Base-by-base conservation (phyloP, 2,888 invertebrate genomes). In the Ceratothoa steindachneri region DNA sequence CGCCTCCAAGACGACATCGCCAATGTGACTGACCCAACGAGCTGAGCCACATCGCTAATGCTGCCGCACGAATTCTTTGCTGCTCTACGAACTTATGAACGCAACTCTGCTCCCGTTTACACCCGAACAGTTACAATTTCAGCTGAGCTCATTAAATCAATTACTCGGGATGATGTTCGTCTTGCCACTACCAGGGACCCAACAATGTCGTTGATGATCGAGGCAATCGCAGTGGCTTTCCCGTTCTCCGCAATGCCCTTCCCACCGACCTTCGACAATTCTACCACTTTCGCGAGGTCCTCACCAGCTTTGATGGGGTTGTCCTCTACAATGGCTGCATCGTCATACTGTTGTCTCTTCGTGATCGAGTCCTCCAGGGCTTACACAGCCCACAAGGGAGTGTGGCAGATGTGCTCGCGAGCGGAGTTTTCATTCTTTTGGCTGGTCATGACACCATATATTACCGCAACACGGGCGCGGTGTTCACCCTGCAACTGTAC, bases 361-460 rank as follows among this genome's bases (percentile, higher is more conserved):
- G 66, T 15, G 1, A 55, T 22, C 30, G 51, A 9, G 30, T 72
- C 3, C 65, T 72, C 15, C 4, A 30, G 3, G 30, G 67, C n/a
- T 67, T 74, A 19, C 67, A 74, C 67, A 4, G 66, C 71, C 15
- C 71, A 72, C 28, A 68, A 68, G 30, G 69, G 72, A 1, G 64
- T 75, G 7, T 72, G 68, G 12, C 9, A n/a, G 12, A 75, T 68
- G 67, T n/a, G 24, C 1, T 7, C 60, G 7, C n/a, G 60, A 19
- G 75, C 75, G 12, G 67, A 67, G 15, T 15, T 31, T 7, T 71
- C 67, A 3, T 27, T 74, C 52, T 71, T 74, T 30, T 70, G 71
- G 67, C 67, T 67, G n/a, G n/a, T n/a, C n/a, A n/a, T n/a, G n/a
- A n/a, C n/a, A n/a, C n/a, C n/a, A n/a, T n/a, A n/a, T n/a, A n/a